Evolutionary conservation across 2,888 invertebrate species (phyloP).

Genomic region (Cheilosia variabilis): DNA sequence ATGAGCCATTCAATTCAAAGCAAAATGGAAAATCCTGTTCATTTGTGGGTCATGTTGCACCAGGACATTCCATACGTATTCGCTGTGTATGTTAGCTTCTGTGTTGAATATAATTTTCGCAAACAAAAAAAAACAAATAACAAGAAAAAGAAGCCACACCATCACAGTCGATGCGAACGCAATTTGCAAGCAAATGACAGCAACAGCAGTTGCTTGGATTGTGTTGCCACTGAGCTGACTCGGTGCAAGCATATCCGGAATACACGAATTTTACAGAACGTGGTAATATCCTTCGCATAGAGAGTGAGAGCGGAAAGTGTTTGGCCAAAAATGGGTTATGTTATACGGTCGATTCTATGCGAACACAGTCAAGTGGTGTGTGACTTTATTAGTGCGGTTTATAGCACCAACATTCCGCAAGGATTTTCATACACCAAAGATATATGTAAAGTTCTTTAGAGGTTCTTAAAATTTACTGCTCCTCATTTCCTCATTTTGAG

Average conservation of each 20-base stretch:
- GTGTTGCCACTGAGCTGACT: constrained; percentile 13
- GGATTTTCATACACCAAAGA: constrained; percentile 3
- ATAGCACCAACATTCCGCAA: neutral
- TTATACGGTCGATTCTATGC: constrained; percentile 1
- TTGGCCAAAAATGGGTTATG: constrained; percentile 44
- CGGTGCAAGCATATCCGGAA: constrained; percentile 55
- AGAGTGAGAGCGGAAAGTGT: constrained; percentile 58
- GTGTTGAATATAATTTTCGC: constrained; percentile 30
- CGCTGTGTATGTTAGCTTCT: constrained; percentile 6
- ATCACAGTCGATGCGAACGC: constrained; percentile 59
- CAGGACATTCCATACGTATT: constrained; percentile 38
- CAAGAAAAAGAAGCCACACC: constrained; percentile 13
- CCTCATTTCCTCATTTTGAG: constrained; percentile 45
- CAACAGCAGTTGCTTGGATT: constrained; percentile 42
- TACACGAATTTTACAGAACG: constrained; percentile 59
- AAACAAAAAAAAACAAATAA: constrained; percentile 1
- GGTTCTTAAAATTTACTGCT: constrained; percentile 19
- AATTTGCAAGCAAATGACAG: constrained; percentile 70
- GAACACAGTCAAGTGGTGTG: constrained; percentile 42
- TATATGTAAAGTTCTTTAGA: neutral
- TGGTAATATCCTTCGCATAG: constrained; percentile 30
- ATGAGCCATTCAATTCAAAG: constrained; percentile 41
- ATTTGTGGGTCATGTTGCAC: constrained; percentile 70
- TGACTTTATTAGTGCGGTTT: constrained; percentile 41
- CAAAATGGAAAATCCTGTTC: constrained; percentile 41